These are phyloP conservation scores for Altica lythri DNA, from an alignment of 2,888 invertebrate genomes.

Conservation along the genomic window DNA sequence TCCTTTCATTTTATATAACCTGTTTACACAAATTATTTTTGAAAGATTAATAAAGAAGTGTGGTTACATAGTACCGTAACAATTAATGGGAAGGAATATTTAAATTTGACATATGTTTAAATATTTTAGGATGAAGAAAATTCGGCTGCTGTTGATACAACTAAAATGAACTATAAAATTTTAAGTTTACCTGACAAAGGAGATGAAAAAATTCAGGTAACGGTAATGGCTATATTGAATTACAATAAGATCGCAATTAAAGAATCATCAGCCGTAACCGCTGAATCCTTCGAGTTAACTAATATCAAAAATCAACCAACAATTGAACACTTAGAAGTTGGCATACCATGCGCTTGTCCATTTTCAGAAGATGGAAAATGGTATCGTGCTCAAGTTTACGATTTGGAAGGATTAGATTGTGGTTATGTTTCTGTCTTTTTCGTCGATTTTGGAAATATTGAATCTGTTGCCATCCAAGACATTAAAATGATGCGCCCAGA, in stretches of 20 bases:
- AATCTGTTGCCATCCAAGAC: slow-evolving; percentile 58
- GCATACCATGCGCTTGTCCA: slow-evolving; percentile 67
- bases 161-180: slow-evolving; percentile 18
- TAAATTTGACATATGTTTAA: background rate
- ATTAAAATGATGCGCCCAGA: slow-evolving; percentile 60
- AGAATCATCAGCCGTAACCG: slow-evolving; percentile 19
- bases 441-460: slow-evolving; percentile 76
- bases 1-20: no score
- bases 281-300: slow-evolving; percentile 60
- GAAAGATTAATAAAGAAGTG: no score
- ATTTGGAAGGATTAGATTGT: slow-evolving; percentile 54
- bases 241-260: slow-evolving; percentile 46
- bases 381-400: slow-evolving; percentile 72
- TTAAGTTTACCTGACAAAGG: slow-evolving; percentile 15
- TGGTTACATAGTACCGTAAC: no score
- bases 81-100: no score
- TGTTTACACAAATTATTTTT: no score
- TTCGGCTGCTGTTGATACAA: slow-evolving; percentile 23
- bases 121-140: slow-evolving; percentile 1
- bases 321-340: slow-evolving; percentile 56
- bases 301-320: slow-evolving; percentile 55
- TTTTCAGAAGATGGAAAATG: slow-evolving; percentile 67
- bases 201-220: slow-evolving; percentile 46
- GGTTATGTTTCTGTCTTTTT: slow-evolving; percentile 65
- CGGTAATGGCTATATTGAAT: slow-evolving; percentile 50